A percentile compares a stretch with the other conserved stretches of the same genome.
These are phyloP conservation scores for Amblyopsis hoosieri DNA, from an alignment of 2,797 vertebrate genomes.

Conservation along the genomic window DNA sequence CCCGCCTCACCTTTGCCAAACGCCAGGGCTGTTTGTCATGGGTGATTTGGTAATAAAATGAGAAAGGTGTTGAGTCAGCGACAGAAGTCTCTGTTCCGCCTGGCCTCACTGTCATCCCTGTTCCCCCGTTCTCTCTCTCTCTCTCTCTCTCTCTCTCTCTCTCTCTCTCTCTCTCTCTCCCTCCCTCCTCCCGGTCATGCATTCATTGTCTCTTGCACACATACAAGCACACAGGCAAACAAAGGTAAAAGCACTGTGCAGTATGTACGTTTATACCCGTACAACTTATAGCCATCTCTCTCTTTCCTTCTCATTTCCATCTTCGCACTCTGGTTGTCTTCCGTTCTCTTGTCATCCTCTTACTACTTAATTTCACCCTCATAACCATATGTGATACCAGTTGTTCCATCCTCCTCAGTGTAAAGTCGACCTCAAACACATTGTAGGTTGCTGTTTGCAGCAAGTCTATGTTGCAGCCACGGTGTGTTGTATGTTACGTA, in stretches of 20 bases:
- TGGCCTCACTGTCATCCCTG: conserved; percentile 70
- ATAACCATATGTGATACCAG: conserved; percentile 50
- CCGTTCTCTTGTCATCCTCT: conserved; percentile 11
- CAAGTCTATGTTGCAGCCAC: conserved; percentile 55
- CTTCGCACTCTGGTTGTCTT: conserved; percentile 16
- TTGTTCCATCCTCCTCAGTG: conserved; percentile 60
- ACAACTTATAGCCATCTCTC: neutral
- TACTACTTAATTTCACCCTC: conserved; percentile 37
- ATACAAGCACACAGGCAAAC: neutral
- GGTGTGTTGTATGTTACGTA: conserved; percentile 13
- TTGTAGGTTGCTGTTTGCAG: conserved; percentile 62
- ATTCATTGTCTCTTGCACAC: conserved; percentile 15
- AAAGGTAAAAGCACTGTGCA: neutral
- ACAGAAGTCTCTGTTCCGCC: conserved; percentile 76
- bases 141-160: neutral
- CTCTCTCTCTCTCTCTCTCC: conserved; percentile 1
- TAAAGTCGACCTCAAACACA: conserved; percentile 56
- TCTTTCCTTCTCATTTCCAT: conserved; percentile 16
- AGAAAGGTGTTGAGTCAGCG: conserved; percentile 82
- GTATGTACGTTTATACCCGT: neutral
- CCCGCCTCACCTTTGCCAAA: conserved; percentile 69
- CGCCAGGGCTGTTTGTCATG: conserved; percentile 75
- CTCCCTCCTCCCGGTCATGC: conserved; percentile 13
- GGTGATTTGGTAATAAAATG: conserved; percentile 84
- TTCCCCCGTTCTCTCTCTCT: conserved; percentile 14